These are phyloP conservation scores for Aegithalos caudatus DNA, from an alignment of 2,113 vertebrate genomes.

Conservation along the genomic window DNA sequence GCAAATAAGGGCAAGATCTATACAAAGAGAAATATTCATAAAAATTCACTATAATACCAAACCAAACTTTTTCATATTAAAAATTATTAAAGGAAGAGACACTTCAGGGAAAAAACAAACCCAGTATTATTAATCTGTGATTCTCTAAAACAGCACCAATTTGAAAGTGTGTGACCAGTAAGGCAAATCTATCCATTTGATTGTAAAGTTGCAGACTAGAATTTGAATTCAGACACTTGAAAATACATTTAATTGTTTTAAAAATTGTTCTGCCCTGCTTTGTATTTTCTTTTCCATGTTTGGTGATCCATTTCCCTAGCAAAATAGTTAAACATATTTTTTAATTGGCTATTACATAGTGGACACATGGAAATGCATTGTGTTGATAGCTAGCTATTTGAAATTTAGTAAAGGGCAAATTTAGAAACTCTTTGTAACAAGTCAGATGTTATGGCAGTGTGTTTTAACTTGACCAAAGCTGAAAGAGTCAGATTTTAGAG, in stretches of 20 bases:
- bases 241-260: not conserved
- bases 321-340: not conserved
- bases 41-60: not conserved
- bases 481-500: not conserved
- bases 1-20: not conserved
- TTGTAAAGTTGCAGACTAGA: not conserved
- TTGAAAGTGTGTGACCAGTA: accelerated
- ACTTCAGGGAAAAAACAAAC: not conserved
- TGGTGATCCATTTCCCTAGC: not conserved
- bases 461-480: constrained; percentile 22
- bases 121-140: not conserved
- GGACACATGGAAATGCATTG: not conserved
- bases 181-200: not conserved
- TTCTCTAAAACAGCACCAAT: not conserved
- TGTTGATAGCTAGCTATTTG: not conserved
- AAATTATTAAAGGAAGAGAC: not conserved
- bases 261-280: not conserved
- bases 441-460: not conserved
- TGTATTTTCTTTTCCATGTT: not conserved
- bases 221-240: not conserved
- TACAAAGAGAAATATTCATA: not conserved
- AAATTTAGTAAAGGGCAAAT: not conserved
- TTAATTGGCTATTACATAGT: not conserved
- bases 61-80: not conserved
- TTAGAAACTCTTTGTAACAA: not conserved